A percentile compares a stretch with the other conserved stretches of the same genome.
Evolutionary conservation across 2,797 vertebrate species (phyloP).

Genomic region (Borostomias antarcticus): DNA sequence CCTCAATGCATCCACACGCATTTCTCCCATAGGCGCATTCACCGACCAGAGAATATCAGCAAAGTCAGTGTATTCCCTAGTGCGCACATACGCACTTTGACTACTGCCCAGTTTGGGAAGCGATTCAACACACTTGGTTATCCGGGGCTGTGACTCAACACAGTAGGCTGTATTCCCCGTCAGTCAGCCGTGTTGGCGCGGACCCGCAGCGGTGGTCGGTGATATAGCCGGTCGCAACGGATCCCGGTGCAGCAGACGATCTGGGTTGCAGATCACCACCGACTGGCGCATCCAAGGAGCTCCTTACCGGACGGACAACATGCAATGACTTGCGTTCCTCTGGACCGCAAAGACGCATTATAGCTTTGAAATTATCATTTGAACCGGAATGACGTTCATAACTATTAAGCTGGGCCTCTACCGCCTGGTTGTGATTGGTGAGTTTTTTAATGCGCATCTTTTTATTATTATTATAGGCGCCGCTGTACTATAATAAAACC

Average conservation of each 20-base stretch:
- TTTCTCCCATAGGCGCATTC: too few species aligned
- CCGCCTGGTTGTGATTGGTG: slow-evolving; percentile 46
- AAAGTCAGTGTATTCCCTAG: not conserved
- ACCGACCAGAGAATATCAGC: slow-evolving; percentile 22
- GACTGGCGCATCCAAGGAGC: not conserved
- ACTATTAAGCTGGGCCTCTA: slow-evolving; percentile 59
- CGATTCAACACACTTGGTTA: too few species aligned
- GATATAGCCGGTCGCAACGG: not conserved
- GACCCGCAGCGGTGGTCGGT: not conserved
- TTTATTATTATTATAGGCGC: not conserved
- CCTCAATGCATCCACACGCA: not conserved
- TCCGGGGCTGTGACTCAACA: too few species aligned
- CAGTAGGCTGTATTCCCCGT: too few species aligned
- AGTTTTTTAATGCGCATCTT: slow-evolving; percentile 28
- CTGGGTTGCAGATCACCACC: slow-evolving; percentile 30
- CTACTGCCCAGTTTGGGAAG: not conserved
- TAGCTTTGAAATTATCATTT: not conserved
- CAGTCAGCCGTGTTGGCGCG: not conserved
- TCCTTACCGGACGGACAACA: slow-evolving; percentile 13
- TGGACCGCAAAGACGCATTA: not conserved
- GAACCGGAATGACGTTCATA: slow-evolving; percentile 38
- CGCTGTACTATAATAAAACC: not conserved
- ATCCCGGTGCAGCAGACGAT: not conserved
- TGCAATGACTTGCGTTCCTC: not conserved
- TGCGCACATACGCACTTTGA: not conserved